These are phyloP conservation scores for Ailuropoda melanoleuca DNA, from an alignment of 2,113 vertebrate genomes.

Conservation along the genomic window DNA sequence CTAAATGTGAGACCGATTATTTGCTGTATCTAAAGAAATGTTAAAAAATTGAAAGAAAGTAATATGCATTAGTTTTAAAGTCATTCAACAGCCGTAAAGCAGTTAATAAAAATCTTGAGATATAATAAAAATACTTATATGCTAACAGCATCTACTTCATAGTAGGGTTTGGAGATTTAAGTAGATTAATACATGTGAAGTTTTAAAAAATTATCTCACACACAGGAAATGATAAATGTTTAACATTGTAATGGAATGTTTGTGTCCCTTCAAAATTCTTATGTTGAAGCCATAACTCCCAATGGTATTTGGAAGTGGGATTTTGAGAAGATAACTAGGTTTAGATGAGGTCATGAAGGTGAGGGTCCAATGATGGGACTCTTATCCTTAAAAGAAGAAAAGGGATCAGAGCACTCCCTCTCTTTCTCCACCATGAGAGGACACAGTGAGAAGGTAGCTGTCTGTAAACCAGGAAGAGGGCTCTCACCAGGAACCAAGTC, in stretches of 20 bases:
- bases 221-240: background rate
- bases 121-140: background rate
- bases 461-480: background rate
- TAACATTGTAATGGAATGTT: background rate
- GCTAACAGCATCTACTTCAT: background rate
- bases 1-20: background rate
- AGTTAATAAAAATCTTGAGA: background rate
- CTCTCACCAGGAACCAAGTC: background rate
- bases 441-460: background rate
- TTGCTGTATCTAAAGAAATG: background rate
- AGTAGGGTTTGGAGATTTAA: background rate
- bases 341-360: background rate
- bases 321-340: background rate
- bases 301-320: background rate
- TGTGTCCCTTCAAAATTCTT: background rate
- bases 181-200: background rate
- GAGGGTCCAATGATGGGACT: no score
- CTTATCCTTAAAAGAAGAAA: background rate
- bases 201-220: background rate
- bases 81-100: background rate
- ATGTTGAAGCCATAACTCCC: background rate
- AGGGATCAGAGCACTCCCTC: background rate
- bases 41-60: background rate
- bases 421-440: background rate
- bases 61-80: background rate